Base-by-base conservation (phyloP, 2,888 invertebrate species). In the Dugesia japonica region DNA sequence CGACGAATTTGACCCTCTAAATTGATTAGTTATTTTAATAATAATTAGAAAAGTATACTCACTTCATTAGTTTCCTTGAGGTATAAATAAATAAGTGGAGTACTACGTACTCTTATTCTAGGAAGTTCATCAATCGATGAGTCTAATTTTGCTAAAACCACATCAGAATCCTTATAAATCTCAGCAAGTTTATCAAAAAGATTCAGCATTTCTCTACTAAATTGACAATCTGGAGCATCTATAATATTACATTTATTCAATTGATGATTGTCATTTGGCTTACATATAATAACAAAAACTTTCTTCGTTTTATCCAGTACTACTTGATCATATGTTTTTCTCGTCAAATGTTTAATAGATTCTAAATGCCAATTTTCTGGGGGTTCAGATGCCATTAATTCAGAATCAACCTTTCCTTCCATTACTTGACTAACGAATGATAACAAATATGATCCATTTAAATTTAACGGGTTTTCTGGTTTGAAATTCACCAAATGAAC, bases 251-350 rank as follows among this genome's bases (percentile, higher is more conserved):
- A n/a, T n/a, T n/a, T n/a, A n/a, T n/a, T n/a, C n/a, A n/a, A n/a
- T n/a, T n/a, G n/a, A n/a, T n/a, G n/a, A n/a, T n/a, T n/a, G n/a
- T n/a, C n/a, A n/a, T n/a, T n/a, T n/a, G n/a, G 7, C n/a, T 56
- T 13, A 56, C 56, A 56, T n/a, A 56, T 56, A n/a, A 56, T n/a
- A 56, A 56, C 56, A 56, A 56, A 56, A 56, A 56, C 56, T 9
- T 23, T 56, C 17, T 56, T 56, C 7, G n/a, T 56, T 20, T 20
- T 56, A n/a, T 56, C 56, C 20, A 20, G 4, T 4, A 56, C 56
- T 9, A 56, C 56, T 56, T 56, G 56, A 56, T 56, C 56, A n/a
- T 20, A 56, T 56, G 56, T 56, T 56, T 56, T 56, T 56, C 56
- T 4, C 4, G 56, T 56, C 4, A 56, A n/a, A 56, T 56, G 56